Base-by-base conservation (phyloP, 2,888 invertebrate species). In the Tenodera sinensis region DNA sequence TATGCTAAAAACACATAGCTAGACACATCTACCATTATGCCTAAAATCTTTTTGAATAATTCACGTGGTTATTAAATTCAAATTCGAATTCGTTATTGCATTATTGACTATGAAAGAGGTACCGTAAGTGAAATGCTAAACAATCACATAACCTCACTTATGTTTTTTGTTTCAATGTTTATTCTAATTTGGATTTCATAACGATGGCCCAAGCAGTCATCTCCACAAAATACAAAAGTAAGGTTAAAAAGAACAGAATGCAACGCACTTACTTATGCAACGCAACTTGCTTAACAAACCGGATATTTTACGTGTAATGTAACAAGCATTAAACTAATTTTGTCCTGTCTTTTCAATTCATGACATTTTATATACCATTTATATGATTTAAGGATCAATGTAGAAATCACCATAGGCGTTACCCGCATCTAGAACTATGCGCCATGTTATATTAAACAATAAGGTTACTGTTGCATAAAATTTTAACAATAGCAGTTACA, bases 391-490 rank as follows among this genome's bases (percentile, higher is more conserved):
- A 71, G 54, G 54, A 20, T 6, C 54, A 71, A 71, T 71, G 6
- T 20, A 71, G 20, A 71, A 71, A 20, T 71, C 28, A 83, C 84
- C 14, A 84, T 42, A 90, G 90, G 90, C 89, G 90, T 90, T 86
- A 89, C 90, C 90, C 28, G 71, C 20, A 82, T 34, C 28, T 27
- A 71, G 54, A 85, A n/a, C 83, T 34, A 42, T 42, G 87, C 88
- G 90, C 90, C 90, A 90, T 90, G 87, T 90, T 89, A 84, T 83
- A 83, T 90, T 90, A 89, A 87, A 89, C 87, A 90, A 90, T 89
- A 71, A 88, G 81, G 84, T 84, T 88, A 82, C 83, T 89, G 88
- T 89, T 83, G 86, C 83, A 85, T 83, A 83, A 88, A 89, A 86
- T 86, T 88, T 54, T 89, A 89, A 89, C 89, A 89, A 89, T 89